phyloP scores from a whole-genome alignment of 2,797 vertebrate species.

The Chloroceryle inda region DNA sequence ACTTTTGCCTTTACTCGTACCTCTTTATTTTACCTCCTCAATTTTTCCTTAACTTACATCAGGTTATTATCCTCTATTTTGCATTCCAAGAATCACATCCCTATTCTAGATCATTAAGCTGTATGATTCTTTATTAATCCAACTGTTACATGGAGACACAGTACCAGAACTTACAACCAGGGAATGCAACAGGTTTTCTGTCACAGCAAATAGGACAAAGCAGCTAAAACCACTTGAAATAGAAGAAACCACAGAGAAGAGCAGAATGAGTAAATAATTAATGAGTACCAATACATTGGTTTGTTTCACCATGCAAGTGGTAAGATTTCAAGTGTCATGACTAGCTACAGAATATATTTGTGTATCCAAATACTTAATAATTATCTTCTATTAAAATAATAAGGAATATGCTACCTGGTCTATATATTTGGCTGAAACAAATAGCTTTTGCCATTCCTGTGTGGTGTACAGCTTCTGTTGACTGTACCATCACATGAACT shows the following conservation, averaged over 20 bases:
- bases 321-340: not conserved
- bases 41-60: not conserved
- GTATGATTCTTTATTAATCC: conserved; percentile 8
- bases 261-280: not conserved
- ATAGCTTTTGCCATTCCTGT: not conserved
- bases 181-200: conserved; percentile 24
- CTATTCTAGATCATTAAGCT: conserved; percentile 11
- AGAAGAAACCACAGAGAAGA: not conserved
- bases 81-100: not conserved
- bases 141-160: not conserved
- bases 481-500: not conserved
- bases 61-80: conserved; percentile 5
- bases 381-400: not conserved
- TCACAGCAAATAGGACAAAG: not conserved
- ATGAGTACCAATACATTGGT: not conserved
- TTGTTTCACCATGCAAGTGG: not conserved
- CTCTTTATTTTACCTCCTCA: conserved; percentile 20
- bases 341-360: not conserved
- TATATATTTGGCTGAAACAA: not conserved
- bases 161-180: not conserved
- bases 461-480: not conserved
- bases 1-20: conserved; percentile 6
- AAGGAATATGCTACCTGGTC: not conserved
- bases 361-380: not conserved
- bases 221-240: not conserved